These are phyloP conservation scores for Tineola bisselliella DNA, from an alignment of 2,888 invertebrate genomes.

Conservation along the genomic window DNA sequence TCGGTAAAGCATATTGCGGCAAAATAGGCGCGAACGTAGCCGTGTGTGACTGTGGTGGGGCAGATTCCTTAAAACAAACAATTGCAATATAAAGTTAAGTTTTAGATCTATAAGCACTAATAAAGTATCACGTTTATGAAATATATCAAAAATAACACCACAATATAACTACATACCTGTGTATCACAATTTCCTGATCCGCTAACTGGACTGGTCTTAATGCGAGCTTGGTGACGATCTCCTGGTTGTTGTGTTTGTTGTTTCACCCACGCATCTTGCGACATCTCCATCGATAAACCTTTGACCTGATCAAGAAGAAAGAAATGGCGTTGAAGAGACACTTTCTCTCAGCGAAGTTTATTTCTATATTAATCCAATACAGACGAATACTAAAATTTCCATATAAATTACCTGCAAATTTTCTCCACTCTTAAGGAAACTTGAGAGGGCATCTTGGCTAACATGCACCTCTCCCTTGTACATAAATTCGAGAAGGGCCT, in stretches of 20 bases:
- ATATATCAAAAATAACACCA: no score
- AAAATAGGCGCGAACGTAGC: conserved; percentile 56
- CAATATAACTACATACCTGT: conserved; percentile 24
- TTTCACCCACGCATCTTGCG: conserved; percentile 60
- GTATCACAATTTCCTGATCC: conserved; percentile 52
- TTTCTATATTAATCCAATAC: no score
- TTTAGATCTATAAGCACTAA: no score
- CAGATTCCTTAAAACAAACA: conserved; percentile 67
- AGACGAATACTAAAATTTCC: conserved; percentile 16
- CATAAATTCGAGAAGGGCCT: conserved; percentile 91
- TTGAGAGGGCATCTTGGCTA: conserved; percentile 89
- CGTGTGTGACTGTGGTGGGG: conserved; percentile 44
- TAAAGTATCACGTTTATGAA: no score
- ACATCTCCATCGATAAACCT: conserved; percentile 63
- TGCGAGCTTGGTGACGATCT: conserved; percentile 53
- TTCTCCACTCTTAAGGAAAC: conserved; percentile 91
- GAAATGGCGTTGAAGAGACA: no score
- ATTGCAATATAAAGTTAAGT: no score
- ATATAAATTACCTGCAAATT: conserved; percentile 76
- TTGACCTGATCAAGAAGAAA: conserved; percentile 44
- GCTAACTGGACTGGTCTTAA: conserved; percentile 58
- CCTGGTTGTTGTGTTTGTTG: conserved; percentile 44
- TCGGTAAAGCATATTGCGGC: conserved; percentile 48
- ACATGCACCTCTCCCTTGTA: conserved; percentile 95
- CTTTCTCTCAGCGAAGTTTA: no score